phyloP scores from a whole-genome alignment of 2,113 vertebrate species.

The Pavo muticus region DNA sequence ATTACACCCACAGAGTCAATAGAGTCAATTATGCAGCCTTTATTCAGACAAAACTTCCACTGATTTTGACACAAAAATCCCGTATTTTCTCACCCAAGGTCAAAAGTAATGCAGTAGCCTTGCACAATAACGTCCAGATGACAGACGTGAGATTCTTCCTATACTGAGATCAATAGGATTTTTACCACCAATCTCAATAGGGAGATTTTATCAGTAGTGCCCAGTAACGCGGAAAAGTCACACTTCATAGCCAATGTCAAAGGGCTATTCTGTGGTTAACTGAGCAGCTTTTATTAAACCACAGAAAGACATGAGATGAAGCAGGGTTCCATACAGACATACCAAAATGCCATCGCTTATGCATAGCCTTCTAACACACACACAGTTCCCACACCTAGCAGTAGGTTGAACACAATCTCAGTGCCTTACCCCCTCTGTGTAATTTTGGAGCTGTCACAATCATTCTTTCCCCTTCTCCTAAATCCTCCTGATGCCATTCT shows the following conservation, averaged over 20 bases:
- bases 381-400: not conserved
- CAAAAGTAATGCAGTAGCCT: not conserved
- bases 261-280: not conserved
- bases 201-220: not conserved
- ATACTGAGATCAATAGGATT: not conserved
- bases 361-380: not conserved
- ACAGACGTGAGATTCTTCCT: not conserved
- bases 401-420: not conserved
- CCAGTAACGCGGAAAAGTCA: constrained; percentile 26
- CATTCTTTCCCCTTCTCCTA: not conserved
- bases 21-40: constrained; percentile 38
- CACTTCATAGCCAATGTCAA: not conserved
- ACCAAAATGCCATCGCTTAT: not conserved
- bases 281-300: constrained; percentile 1
- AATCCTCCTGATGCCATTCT: not conserved
- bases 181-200: not conserved
- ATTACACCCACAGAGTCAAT: constrained; percentile 45
- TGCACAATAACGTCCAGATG: not conserved
- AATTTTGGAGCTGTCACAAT: not conserved
- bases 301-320: not conserved
- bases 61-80: constrained; percentile 27
- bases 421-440: not conserved
- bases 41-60: constrained; percentile 34
- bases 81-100: constrained; percentile 6
- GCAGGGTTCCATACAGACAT: not conserved